These are phyloP conservation scores for Enteromius thamalakanensis DNA, from an alignment of 2,797 vertebrate genomes.

Conservation along the genomic window DNA sequence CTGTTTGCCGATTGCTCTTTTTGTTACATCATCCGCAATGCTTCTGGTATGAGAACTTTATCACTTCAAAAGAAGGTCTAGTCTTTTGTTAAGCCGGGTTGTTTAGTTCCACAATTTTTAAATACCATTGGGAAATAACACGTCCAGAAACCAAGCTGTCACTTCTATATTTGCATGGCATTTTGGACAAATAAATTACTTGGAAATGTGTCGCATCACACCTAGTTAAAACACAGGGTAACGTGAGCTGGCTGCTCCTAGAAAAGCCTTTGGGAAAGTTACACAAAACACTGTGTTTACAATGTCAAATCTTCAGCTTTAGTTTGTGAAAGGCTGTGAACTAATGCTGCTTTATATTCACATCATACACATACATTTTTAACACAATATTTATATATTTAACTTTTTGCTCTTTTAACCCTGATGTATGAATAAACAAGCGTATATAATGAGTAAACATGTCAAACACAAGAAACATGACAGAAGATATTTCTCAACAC, in stretches of 20 bases:
- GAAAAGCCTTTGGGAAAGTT: conserved; percentile 5
- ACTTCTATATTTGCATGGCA: neutral
- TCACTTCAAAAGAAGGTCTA: neutral
- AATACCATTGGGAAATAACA: neutral
- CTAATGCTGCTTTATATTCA: conserved; percentile 48
- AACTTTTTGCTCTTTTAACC: conserved; percentile 43
- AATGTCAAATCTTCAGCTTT: neutral
- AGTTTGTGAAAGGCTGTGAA: conserved; percentile 8
- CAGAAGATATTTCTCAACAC: conserved; percentile 14
- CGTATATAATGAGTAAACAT: conserved; percentile 30
- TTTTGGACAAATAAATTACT: conserved; percentile 13
- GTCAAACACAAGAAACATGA: conserved; percentile 20
- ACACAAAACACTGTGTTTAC: conserved; percentile 6
- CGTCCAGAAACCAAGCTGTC: conserved; percentile 10
- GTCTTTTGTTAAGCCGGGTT: neutral
- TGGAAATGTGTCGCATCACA: neutral
- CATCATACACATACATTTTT: conserved; percentile 45
- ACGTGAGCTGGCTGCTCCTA: neutral
- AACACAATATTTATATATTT: conserved; percentile 45
- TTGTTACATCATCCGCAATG: neutral
- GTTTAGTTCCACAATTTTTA: neutral
- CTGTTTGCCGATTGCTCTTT: neutral
- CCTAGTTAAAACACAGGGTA: neutral
- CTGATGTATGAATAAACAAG: conserved; percentile 41
- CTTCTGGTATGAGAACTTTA: neutral